These are phyloP conservation scores for Amiota mariae DNA, from an alignment of 2,888 invertebrate species.

Conservation along the genomic window DNA sequence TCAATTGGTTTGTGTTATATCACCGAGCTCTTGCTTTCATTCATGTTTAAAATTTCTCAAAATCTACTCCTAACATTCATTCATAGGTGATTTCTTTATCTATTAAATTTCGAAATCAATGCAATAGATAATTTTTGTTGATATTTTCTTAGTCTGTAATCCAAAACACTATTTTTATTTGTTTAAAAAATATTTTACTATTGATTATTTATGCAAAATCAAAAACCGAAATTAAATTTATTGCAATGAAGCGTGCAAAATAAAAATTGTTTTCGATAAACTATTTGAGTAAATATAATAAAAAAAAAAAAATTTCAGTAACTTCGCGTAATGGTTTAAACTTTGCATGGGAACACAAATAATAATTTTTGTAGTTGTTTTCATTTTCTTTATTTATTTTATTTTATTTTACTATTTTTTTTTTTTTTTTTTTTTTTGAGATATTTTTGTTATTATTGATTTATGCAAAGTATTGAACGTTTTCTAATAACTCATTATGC, in stretches of 20 bases:
- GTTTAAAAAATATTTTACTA: conserved; percentile 8
- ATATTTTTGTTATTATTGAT: conserved; percentile 54
- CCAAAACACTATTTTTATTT: neutral
- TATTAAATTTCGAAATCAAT: no score
- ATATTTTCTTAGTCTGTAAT: neutral
- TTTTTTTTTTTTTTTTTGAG: conserved; percentile 24
- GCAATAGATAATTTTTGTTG: neutral
- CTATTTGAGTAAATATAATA: no score
- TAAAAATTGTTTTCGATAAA: neutral
- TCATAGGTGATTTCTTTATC: no score
- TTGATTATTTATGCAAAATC: conserved; percentile 19
- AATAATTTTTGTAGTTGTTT: neutral
- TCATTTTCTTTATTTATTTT: conserved; percentile 20
- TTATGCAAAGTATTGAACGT: conserved; percentile 66
- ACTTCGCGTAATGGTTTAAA: no score
- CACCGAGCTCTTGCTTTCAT: no score
- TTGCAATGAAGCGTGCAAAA: conserved; percentile 22
- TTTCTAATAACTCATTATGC: conserved; percentile 68
- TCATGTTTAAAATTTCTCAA: no score
- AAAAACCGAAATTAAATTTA: neutral
- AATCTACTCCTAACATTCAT: no score
- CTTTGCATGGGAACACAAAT: neutral
- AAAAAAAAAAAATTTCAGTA: neutral
- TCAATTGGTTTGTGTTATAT: no score
- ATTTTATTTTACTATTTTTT: conserved; percentile 20